Conservation (phyloP, 1,140 invertebrate genomes). For the Himalopsyche phryganea region DNA sequence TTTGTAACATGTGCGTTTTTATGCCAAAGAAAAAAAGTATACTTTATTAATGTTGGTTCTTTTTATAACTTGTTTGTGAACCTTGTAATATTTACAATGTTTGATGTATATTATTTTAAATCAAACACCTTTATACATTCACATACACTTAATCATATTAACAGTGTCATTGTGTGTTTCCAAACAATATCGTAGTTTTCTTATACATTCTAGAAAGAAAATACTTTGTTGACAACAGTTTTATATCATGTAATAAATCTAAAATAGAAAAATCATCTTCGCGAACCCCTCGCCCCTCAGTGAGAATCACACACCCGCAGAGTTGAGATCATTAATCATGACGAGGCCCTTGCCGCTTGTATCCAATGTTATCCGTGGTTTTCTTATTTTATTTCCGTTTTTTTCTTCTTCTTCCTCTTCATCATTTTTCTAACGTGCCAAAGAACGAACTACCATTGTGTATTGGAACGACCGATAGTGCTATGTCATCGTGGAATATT, state of each 20-base stretch:
- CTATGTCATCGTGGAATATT: not conserved
- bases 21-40: too few species aligned
- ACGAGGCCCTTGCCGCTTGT: not conserved
- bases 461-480: not conserved
- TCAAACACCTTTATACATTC: too few species aligned
- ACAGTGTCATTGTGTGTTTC: too few species aligned
- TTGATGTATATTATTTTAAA: too few species aligned
- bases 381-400: slow-evolving; percentile 1
- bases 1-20: too few species aligned
- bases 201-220: too few species aligned
- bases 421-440: too few species aligned
- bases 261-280: slow-evolving; percentile 4
- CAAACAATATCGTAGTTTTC: too few species aligned
- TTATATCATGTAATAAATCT: not conserved
- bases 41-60: too few species aligned
- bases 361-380: not conserved
- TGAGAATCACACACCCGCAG: not conserved
- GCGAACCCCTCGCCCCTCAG: not conserved
- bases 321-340: not conserved
- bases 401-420: not conserved
- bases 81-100: too few species aligned
- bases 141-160: too few species aligned
- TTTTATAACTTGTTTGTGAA: too few species aligned
- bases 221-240: not conserved
- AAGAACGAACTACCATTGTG: not conserved